Evolutionary conservation across 2,888 invertebrate genomes (phyloP).

Genomic region (Odontomyia ornata): DNA sequence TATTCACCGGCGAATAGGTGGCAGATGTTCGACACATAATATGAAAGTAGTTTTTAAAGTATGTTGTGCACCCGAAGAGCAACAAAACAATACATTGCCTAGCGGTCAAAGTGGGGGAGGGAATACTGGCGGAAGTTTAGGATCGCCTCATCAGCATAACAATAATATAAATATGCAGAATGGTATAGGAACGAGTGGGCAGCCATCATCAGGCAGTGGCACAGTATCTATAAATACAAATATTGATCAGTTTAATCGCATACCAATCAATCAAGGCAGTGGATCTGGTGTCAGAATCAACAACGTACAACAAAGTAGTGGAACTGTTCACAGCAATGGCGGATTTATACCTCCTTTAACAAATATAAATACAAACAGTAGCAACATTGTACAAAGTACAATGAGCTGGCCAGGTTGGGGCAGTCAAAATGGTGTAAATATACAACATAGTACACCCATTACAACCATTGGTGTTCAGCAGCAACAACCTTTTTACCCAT

Average conservation of each 20-base stretch:
- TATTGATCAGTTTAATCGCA: constrained; percentile 63
- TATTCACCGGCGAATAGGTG: constrained; percentile 89
- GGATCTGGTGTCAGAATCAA: constrained; percentile 61
- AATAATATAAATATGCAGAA: constrained; percentile 56
- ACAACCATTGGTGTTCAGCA: constrained; percentile 49
- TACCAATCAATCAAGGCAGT: constrained; percentile 49
- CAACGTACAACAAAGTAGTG: constrained; percentile 60
- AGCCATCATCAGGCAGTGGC: constrained; percentile 50
- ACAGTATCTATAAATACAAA: constrained; percentile 61
- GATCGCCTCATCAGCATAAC: constrained; percentile 55
- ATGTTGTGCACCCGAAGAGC: constrained; percentile 83
- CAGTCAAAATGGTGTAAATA: constrained; percentile 50
- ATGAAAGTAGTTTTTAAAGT: constrained; percentile 97
- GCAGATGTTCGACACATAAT: constrained; percentile 89
- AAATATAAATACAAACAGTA: constrained; percentile 58
- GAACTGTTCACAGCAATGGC: constrained; percentile 44
- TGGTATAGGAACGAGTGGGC: constrained; percentile 57
- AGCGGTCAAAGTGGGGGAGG: constrained; percentile 62
- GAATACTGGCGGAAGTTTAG: constrained; percentile 48
- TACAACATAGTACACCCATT: constrained; percentile 52
- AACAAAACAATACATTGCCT: constrained; percentile 59
- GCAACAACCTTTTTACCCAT: constrained; percentile 55
- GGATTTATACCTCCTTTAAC: constrained; percentile 53
- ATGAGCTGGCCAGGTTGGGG: constrained; percentile 57
- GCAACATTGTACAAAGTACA: constrained; percentile 60